Evolutionary conservation across 2,888 invertebrate genomes (phyloP).

Genomic region (Nasonia oneida): DNA sequence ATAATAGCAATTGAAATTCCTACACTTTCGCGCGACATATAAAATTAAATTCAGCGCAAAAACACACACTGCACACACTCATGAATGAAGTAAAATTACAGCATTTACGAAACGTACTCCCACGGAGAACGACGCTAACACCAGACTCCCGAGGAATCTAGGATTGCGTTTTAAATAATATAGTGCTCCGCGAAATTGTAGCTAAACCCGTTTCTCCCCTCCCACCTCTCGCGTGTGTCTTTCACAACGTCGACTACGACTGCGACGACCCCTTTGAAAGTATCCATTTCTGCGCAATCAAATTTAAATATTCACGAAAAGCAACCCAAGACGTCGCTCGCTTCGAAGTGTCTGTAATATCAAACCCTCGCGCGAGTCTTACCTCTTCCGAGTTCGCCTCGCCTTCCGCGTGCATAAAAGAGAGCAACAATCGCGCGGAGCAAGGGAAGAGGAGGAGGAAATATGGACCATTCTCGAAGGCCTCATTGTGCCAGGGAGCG

Average conservation of each 20-base stretch:
- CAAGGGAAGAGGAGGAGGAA: conserved; percentile 6
- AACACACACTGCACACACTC: no score
- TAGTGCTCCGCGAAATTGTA: neutral
- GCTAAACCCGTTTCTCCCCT: neutral
- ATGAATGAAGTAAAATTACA: no score
- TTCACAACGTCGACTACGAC: neutral
- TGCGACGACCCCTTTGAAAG: neutral
- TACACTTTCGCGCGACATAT: no score
- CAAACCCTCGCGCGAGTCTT: conserved; percentile 4
- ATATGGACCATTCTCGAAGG: conserved; percentile 45
- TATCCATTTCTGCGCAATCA: conserved; percentile 13
- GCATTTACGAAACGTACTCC: no score
- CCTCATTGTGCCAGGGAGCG: conserved; percentile 24
- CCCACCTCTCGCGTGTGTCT: neutral
- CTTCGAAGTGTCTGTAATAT: conserved; percentile 37
- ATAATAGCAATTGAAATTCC: neutral
- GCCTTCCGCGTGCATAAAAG: conserved; percentile 25
- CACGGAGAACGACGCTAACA: neutral
- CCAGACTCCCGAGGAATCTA: neutral
- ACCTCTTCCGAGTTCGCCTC: neutral
- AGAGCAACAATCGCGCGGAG: conserved; percentile 26
- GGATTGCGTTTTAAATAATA: neutral
- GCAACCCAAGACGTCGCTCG: neutral
- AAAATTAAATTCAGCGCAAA: no score
- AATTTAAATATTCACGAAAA: conserved; percentile 47